Base-by-base conservation (phyloP, 2,888 invertebrate species). In the Sphaerophoria rueppellii region DNA sequence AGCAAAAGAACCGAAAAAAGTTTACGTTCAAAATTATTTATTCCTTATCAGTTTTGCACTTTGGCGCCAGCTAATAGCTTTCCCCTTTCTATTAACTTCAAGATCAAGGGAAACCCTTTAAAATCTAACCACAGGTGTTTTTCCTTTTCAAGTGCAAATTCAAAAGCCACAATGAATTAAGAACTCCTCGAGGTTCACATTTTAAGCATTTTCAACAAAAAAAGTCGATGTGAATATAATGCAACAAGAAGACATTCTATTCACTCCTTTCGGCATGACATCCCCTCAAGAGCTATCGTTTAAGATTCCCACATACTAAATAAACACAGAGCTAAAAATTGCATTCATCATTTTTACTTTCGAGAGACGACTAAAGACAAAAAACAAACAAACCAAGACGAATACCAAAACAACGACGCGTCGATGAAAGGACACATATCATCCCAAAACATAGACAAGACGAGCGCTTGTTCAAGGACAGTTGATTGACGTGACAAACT, bases 401-500 rank as follows among this genome's bases (percentile, higher is more conserved):
- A 14, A 2, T 32, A 43, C 16, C 6, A 37, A 5, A 16, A 57
- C 11, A 9, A 40, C 69, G 58, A 55, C 67, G 58, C 32, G 54
- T 11, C 43, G 55, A 72, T 80, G 75, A 75, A 79, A 74, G 65
- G 58, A 75, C 35, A 24, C 24, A 2, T 24, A 70, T 16, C 14
- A 76, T 73, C 34, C 14, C 46, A 77, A 77, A 77, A 43, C 43
- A 43, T 4, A 55, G 52, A 48, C 57, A 57, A 32, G 46, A 79
- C 40, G 67, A 81, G 76, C 14, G 37, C 63, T 54, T 50, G 77
- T 82, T 78, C 82, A 82, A 86, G 86, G 86, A 71, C 86, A 71
- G 70, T 74, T 78, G 78, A 86, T 86, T 82, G 78, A 78, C 71
- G 70, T 74, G 71, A 67, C 37, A 24, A 55, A 73, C 77, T 61